phyloP scores from a whole-genome alignment of 2,797 vertebrate genomes.

The Pogoniulus pusillus region DNA sequence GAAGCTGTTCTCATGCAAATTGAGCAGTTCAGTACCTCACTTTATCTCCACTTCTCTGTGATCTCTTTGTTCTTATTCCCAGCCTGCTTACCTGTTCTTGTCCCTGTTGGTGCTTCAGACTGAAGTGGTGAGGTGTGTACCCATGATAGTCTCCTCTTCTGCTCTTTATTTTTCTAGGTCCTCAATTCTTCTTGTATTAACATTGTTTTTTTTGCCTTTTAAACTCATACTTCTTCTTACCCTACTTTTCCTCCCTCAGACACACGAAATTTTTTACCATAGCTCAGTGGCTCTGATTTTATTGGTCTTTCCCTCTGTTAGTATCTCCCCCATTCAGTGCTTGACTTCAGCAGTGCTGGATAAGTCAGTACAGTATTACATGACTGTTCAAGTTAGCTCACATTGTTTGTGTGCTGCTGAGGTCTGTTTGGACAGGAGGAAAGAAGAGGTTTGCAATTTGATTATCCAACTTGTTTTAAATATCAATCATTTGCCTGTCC shows the following conservation, averaged over 20 bases:
- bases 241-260: background rate
- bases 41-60: background rate
- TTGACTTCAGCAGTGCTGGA: background rate
- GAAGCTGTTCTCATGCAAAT: background rate
- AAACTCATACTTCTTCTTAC: background rate
- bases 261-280: background rate
- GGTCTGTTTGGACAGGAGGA: conserved; percentile 19
- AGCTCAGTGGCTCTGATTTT: background rate
- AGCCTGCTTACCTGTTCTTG: background rate
- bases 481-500: background rate
- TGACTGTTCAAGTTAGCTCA: background rate
- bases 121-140: background rate
- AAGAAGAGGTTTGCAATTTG: background rate
- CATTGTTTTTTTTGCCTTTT: background rate
- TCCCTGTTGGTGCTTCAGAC: background rate
- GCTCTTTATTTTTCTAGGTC: background rate
- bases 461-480: conserved; percentile 25
- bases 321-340: background rate
- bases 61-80: background rate
- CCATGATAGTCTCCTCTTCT: background rate
- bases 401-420: background rate
- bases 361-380: background rate
- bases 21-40: background rate
- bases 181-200: background rate
- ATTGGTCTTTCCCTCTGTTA: background rate